phyloP scores from a whole-genome alignment of 2,888 invertebrate genomes.

The Neocrepidodera transversa region DNA sequence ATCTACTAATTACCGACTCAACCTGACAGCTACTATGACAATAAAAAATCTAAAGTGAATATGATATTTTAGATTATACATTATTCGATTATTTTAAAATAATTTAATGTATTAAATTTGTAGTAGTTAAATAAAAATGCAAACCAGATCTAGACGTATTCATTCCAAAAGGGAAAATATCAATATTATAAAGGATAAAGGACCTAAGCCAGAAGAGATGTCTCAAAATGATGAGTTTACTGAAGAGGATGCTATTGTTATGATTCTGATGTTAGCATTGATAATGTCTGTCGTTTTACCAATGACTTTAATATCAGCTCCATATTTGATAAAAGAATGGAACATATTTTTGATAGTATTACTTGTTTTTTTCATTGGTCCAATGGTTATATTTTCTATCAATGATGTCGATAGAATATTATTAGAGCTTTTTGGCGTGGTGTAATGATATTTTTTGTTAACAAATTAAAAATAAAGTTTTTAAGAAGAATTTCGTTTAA shows the following conservation, averaged over 20 bases:
- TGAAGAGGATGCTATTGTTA: constrained; percentile 2
- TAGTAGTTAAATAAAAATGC: not conserved
- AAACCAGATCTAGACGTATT: not conserved
- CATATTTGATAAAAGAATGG: constrained; percentile 7
- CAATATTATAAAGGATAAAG: not conserved
- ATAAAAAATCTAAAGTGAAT: too few species aligned
- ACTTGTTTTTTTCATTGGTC: not conserved
- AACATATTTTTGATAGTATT: constrained; percentile 1
- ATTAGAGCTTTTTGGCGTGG: too few species aligned
- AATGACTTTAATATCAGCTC: not conserved
- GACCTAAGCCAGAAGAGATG: constrained; percentile 1
- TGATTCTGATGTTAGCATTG: not conserved
- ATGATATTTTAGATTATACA: not conserved
- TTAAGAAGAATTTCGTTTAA: too few species aligned
- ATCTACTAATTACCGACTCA: too few species aligned
- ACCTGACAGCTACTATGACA: too few species aligned
- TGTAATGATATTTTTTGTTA: too few species aligned
- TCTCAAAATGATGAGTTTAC: constrained; percentile 5
- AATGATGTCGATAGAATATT: not conserved
- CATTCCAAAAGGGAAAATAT: not conserved
- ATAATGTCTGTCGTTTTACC: constrained; percentile 4
- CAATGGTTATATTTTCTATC: not conserved
- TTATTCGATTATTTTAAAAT: not conserved
- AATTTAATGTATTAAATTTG: not conserved
- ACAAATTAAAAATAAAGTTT: too few species aligned